Percentiles rank a stretch among this genome's conserved stretches.
phyloP scores from a whole-genome alignment of 2,113 vertebrate genomes.

The Calyptommatus sinebrachiatus region DNA sequence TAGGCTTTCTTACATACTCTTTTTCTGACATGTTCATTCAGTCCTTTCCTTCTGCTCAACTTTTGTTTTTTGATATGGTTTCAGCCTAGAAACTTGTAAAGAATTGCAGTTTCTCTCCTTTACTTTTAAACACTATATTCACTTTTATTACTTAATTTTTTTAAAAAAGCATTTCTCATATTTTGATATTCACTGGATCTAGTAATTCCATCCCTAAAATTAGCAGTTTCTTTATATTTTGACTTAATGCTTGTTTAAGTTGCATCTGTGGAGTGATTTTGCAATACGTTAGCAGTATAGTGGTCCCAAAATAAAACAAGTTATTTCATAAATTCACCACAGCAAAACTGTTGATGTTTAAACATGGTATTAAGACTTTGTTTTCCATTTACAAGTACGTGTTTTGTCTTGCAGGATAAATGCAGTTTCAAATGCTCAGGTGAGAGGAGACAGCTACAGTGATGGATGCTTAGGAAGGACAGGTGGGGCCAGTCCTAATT shows the following conservation, averaged over 20 bases:
- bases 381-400: background rate
- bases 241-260: background rate
- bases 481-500: conserved; percentile 68
- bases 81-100: background rate
- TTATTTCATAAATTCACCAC: background rate
- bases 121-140: background rate
- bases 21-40: background rate
- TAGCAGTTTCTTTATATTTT: background rate
- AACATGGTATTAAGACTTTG: background rate
- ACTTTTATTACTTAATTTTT: background rate
- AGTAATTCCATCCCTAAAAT: background rate
- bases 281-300: background rate
- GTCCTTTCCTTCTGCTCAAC: background rate
- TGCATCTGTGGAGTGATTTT: background rate
- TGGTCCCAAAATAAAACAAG: background rate
- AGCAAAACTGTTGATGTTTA: background rate
- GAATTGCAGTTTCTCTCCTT: background rate
- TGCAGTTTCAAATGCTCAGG: conserved; percentile 91
- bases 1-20: background rate
- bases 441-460: conserved; percentile 87
- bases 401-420: conserved; percentile 80
- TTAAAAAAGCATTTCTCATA: background rate
- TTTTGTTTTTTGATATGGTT: background rate
- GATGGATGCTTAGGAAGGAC: conserved; percentile 88
- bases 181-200: background rate